phyloP scores from a whole-genome alignment of 2,113 vertebrate species.

The Furnarius figulus region DNA sequence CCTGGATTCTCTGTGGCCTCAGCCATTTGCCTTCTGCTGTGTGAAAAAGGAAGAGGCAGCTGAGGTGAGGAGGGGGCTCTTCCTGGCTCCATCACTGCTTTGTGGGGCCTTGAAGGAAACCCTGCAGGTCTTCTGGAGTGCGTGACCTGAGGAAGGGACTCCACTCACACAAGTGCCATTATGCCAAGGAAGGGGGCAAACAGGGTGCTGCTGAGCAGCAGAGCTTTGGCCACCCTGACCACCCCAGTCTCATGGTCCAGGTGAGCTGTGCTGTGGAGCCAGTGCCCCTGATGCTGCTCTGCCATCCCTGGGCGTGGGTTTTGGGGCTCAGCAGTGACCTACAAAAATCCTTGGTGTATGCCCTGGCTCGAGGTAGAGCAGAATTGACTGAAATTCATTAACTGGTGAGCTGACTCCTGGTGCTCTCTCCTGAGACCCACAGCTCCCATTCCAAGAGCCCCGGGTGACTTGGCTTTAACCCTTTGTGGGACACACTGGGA shows the following conservation, averaged over 20 bases:
- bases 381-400: not conserved
- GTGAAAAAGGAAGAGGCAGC: fast-evolving
- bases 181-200: not conserved
- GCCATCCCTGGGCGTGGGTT: not conserved
- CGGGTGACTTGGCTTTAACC: not conserved
- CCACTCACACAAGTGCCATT: not conserved
- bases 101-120: not conserved
- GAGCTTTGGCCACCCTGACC: not conserved
- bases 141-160: not conserved
- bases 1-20: not conserved
- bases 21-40: fast-evolving
- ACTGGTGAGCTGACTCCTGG: not conserved
- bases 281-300: not conserved
- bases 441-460: not conserved
- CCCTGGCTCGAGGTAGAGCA: not conserved
- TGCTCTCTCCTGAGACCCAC: not conserved
- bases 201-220: not conserved
- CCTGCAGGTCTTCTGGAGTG: not conserved
- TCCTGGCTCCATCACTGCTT: not conserved
- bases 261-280: fast-evolving
- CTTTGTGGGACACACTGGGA: not conserved
- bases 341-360: not conserved
- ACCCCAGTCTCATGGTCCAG: not conserved
- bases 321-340: not conserved
- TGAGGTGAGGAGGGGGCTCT: not conserved